Evolutionary conservation across 2,797 vertebrate genomes (phyloP).

Genomic region (Sebastolobus alascanus): DNA sequence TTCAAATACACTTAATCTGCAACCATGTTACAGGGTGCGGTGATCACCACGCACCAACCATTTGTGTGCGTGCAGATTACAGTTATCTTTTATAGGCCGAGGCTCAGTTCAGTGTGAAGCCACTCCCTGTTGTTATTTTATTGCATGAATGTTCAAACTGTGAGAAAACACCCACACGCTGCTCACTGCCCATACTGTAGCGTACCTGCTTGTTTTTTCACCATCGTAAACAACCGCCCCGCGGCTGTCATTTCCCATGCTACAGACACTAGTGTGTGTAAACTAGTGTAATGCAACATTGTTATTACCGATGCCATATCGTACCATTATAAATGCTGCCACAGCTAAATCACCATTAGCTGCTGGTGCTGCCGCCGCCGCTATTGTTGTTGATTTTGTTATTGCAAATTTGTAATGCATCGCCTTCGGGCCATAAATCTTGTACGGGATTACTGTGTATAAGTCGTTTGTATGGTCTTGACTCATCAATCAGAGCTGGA

Average conservation of each 20-base stretch:
- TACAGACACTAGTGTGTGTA: constrained; percentile 21
- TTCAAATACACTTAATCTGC: not conserved
- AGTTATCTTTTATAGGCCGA: constrained; percentile 16
- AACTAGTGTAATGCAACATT: constrained; percentile 45
- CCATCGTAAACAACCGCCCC: constrained; percentile 46
- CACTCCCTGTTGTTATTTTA: constrained; percentile 53
- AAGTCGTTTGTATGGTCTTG: constrained; percentile 71
- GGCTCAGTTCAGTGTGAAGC: constrained; percentile 51
- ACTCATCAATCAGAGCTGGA: constrained; percentile 78
- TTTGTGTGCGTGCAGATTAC: not conserved
- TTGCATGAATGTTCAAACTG: constrained; percentile 59
- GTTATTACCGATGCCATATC: constrained; percentile 53
- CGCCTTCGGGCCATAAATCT: constrained; percentile 70
- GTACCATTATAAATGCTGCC: constrained; percentile 56
- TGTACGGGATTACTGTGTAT: constrained; percentile 69
- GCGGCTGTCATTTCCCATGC: constrained; percentile 52
- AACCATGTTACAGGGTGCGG: not conserved
- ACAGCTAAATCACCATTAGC: constrained; percentile 72
- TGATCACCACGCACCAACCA: not conserved
- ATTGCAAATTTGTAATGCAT: constrained; percentile 73
- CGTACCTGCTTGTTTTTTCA: constrained; percentile 40
- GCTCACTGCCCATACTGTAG: constrained; percentile 36
- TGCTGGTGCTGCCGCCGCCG: constrained; percentile 36
- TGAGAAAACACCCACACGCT: constrained; percentile 69
- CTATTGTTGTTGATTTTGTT: constrained; percentile 72